Conservation (phyloP, 2,113 vertebrate genomes). For the Rhegmatorhina hoffmannsi region DNA sequence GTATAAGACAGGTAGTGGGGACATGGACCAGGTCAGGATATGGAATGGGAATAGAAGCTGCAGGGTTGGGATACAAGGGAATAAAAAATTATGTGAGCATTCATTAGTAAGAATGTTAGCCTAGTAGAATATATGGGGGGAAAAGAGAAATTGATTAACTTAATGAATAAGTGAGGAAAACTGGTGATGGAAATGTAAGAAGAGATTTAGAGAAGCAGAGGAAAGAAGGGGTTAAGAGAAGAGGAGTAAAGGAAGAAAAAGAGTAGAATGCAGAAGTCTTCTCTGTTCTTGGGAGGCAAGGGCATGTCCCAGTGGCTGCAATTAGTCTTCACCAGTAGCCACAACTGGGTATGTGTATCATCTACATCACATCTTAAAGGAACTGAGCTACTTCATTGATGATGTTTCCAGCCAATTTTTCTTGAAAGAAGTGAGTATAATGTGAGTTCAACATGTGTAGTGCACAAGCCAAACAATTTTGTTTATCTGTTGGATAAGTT, state of each 20-base stretch:
- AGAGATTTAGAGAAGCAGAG: background rate
- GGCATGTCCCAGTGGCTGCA: background rate
- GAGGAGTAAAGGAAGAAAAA: background rate
- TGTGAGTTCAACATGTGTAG: background rate
- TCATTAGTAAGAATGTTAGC: background rate
- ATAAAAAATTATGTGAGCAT: background rate
- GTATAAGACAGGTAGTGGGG: rapidly evolving
- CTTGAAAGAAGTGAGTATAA: background rate
- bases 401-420: background rate
- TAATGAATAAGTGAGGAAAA: background rate
- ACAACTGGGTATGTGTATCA: background rate
- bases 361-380: background rate
- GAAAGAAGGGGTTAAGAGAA: background rate
- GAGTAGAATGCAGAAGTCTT: background rate
- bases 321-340: background rate
- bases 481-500: background rate
- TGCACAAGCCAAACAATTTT: background rate
- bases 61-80: background rate
- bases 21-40: background rate
- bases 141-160: background rate
- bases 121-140: background rate
- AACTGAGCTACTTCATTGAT: background rate
- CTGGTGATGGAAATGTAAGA: background rate
- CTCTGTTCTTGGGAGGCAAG: background rate
- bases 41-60: background rate